Base-by-base conservation (phyloP, 1,140 invertebrate species). In the Dendrolimus kikuchii region DNA sequence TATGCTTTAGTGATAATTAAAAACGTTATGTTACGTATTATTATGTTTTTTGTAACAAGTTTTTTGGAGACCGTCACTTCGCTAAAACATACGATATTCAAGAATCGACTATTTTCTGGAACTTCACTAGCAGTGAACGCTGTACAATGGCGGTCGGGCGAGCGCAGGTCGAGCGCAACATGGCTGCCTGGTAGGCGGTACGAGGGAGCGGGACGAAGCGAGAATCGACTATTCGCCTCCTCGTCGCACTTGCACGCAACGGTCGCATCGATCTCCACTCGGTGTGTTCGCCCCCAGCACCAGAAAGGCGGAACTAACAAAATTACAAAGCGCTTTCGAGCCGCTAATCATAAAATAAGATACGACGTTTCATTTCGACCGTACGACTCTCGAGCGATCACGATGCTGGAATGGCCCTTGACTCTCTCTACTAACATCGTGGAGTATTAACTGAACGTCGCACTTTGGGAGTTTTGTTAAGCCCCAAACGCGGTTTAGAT, bases 331-430 rank as follows among this genome's bases (percentile, higher is more conserved):
- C 80, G 81, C 81, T 84, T 82, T 84, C 81, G 81, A 84, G 81
- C 81, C 83, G 81, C 83, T 86, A 86, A 86, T 86, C 81, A 86
- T 85, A 85, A 86, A 84, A 86, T 85, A 86, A 86, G 83, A 86
- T 86, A 86, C 83, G 83, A 86, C 83, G 83, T 86, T 86, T 86
- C 83, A 86, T 84, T 84, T 83, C 81, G 78, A 83, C 71, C 79
- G 83, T 82, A 83, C 74, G 72, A 77, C 81, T 82, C 80, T 81
- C 77, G 66, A 82, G 77, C 77, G 81, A 84, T 86, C 81, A 76
- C 80, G 78, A 81, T 74, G 77, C 77, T 67, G 74, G 78, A 83
- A 84, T 83, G 80, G 81, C 75, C 83, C 81, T 86, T 79, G 81
- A 84, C 83, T 83, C 78, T 81, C 75, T 83, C 74, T 59, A 83